Evolutionary conservation across 2,797 vertebrate species (phyloP).

Genomic region (Amphiprion clarkii): DNA sequence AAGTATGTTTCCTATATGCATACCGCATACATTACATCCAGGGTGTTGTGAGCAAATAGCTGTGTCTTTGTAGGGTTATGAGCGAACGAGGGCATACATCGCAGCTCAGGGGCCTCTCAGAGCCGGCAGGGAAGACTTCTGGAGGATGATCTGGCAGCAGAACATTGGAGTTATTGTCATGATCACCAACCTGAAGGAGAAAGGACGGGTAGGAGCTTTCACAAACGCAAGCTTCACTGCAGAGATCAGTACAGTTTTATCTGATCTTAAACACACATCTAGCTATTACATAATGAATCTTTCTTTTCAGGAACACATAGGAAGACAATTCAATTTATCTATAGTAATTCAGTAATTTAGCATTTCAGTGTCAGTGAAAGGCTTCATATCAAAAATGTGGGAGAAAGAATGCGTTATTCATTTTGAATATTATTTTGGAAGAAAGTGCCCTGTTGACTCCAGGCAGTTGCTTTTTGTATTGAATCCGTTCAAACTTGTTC

Average conservation of each 20-base stretch:
- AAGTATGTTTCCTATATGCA: constrained; percentile 66
- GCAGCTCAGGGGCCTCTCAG: constrained; percentile 96
- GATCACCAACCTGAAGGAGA: constrained; percentile 99
- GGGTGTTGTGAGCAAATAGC: background rate
- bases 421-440: background rate
- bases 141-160: constrained; percentile 99
- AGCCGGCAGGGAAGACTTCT: constrained; percentile 95
- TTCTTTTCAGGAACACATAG: background rate
- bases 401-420: background rate
- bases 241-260: background rate
- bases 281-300: background rate
- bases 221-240: background rate
- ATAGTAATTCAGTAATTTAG: background rate
- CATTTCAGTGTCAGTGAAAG: background rate
- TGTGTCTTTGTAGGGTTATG: constrained; percentile 88
- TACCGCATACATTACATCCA: background rate
- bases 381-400: background rate
- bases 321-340: too few relatives aligned
- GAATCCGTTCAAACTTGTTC: background rate
- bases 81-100: constrained; percentile 93
- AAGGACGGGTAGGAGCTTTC: constrained; percentile 90
- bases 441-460: background rate
- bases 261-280: background rate
- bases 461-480: background rate
- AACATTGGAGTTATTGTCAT: constrained; percentile 95